Base-by-base conservation (phyloP, 2,113 vertebrate species). In the Tor tambroides region DNA sequence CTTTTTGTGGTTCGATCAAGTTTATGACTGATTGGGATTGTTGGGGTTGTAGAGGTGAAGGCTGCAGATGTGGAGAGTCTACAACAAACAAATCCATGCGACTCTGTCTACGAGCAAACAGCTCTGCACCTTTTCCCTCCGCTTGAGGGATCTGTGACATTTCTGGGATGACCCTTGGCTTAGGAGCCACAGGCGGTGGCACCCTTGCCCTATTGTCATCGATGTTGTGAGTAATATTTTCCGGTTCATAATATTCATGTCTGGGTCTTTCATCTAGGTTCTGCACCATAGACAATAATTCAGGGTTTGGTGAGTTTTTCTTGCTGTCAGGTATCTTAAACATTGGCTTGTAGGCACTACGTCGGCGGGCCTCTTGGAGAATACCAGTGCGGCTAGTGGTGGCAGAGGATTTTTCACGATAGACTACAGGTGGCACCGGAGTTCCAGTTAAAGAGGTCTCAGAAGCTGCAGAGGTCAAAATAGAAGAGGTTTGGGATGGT, bases 81-180 rank as follows among this genome's bases (percentile, higher is more conserved):
- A 99, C 96, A 76, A 98, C 96, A 90, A 94, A 99, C 92, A 94
- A 96, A 93, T 98, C 97, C 94, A 97, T 98, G 67, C 97, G 97
- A 86, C 94, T 98, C 93, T 99, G 98, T 77, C 97, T 94, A 89
- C 96, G 96, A 46, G 98, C 98, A 92, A 99, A 99, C 61, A 99
- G 95, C 91, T 99, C 95, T 46, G 97, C 98, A 15, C 98, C 98
- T 89, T 97, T 97, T 5, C 98, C 98, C 86, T 96, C 97, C 56
- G 97, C 94, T 83, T 96, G 96, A 81, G 96, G 93, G 79, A 96
- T 94, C 86, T 95, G 95, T 28, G 95, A 82, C 32, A 92, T 88
- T 72, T 95, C 95, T 0, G 93, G 93, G 74, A 94, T 89, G 79
- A 96, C 89, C 0, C 93, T 92, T 17, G 98, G 98, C 56, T 99